These are phyloP conservation scores for Cheilosia vulpina DNA, from an alignment of 2,888 invertebrate species.

Conservation along the genomic window DNA sequence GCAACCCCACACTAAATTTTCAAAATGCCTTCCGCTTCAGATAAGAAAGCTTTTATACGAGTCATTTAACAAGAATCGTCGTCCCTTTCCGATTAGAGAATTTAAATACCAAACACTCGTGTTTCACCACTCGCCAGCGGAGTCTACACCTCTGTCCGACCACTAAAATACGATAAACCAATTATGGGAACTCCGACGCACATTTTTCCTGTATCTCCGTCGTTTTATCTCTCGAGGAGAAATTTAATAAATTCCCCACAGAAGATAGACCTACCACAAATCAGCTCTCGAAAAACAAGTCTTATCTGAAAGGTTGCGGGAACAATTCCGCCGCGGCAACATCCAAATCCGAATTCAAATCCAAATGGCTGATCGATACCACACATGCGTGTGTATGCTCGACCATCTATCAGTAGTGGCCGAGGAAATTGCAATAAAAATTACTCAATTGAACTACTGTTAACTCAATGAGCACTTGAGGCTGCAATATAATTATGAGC, in stretches of 20 bases:
- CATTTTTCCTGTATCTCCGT: not conserved
- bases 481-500: slow-evolving; percentile 63
- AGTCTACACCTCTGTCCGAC: not conserved
- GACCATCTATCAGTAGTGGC: slow-evolving; percentile 53
- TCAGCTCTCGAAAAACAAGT: slow-evolving; percentile 13
- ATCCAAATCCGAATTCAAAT: slow-evolving; percentile 33
- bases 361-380: not conserved
- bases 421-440: slow-evolving; percentile 72
- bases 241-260: slow-evolving; percentile 4
- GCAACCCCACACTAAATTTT: not conserved
- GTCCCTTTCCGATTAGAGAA: not conserved
- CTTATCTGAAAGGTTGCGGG: slow-evolving; percentile 28
- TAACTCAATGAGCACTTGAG: slow-evolving; percentile 71
- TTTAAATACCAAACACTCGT: not conserved
- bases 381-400: slow-evolving; percentile 1
- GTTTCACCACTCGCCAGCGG: not conserved
- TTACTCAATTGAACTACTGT: slow-evolving; percentile 75
- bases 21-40: not conserved
- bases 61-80: not conserved
- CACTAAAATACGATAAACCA: slow-evolving; percentile 6
- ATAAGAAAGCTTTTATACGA: not conserved
- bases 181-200: not conserved
- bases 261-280: slow-evolving; percentile 53
- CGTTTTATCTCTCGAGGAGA: slow-evolving; percentile 8
- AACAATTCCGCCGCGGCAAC: slow-evolving; percentile 30